Evolutionary conservation across 2,797 vertebrate genomes (phyloP), one percentile per base, ranked within the genome.

Genomic region (Sparus aurata): DNA sequence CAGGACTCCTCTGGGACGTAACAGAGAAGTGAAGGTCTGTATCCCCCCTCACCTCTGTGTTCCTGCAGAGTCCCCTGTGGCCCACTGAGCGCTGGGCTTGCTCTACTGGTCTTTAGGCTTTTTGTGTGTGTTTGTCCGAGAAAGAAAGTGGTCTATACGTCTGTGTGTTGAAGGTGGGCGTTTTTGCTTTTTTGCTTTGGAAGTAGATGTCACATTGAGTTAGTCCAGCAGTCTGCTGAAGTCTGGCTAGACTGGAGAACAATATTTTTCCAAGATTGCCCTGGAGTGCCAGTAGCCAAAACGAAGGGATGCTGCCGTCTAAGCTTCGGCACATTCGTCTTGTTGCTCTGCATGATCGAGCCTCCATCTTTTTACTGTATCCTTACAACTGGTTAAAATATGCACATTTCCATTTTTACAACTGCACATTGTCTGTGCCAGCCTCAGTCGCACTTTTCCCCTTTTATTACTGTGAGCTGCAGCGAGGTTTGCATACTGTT

Each of bases 261-360:
- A 95, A 96, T 96, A 95, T 95, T 96, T 93, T 91, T 93, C 79
- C 89, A 93, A 95, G 95, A 95, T 96, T 95, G 94, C 84, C 82
- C 88, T 43, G 57, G 79, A 87, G 91, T 88, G 82, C 77, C 81
- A 74, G 86, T 83, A 81, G 80, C 89, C 85, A 75, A 86, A 89
- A 85, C 22, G 69, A 77, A 70, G 80, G 72, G 86, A 90, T 88
- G 75, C 82, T 77, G 83, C 77, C 20, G 50, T 82, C 67, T 72
- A 67, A 78, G 65, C 85, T 89, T 84, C 83, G 74, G 81, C 77
- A 69, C 82, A 75, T 90, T 89, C 72, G 69, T 60, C 64, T 54
- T 55, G 34, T 83, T 75, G 73, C 49, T 75, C 59, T 67, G 69
- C 70, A 53, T 67, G 54, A 77, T 57, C 27, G 27, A 61, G 49